phyloP scores from a whole-genome alignment of 1,140 invertebrate species.

The Pseudomyrmex sp. region DNA sequence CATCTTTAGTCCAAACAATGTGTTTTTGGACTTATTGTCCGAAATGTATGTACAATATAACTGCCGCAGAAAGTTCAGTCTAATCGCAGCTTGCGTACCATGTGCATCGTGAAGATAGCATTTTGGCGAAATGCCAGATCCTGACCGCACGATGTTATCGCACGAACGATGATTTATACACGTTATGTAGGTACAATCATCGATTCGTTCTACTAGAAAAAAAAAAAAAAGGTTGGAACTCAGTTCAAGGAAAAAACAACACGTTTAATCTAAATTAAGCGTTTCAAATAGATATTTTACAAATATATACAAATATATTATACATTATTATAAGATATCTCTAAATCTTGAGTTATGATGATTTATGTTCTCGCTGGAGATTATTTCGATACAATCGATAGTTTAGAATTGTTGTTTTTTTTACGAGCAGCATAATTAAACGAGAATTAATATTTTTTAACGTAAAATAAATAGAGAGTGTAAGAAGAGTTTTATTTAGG shows the following conservation, averaged over 20 bases:
- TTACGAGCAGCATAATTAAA: too few relatives aligned
- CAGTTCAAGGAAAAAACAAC: neutral
- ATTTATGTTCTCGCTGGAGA: neutral
- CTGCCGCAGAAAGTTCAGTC: neutral
- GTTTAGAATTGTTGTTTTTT: neutral
- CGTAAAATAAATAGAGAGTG: neutral
- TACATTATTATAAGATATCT: neutral
- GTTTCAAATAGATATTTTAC: neutral
- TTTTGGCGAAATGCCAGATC: slow-evolving; percentile 31
- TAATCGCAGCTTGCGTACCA: slow-evolving; percentile 29
- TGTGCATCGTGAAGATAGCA: slow-evolving; percentile 34
- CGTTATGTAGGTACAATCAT: slow-evolving; percentile 33
- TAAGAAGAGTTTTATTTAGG: neutral
- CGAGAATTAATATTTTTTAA: neutral
- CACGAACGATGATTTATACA: slow-evolving; percentile 35
- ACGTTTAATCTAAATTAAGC: neutral
- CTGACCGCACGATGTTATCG: slow-evolving; percentile 37
- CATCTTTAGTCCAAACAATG: neutral
- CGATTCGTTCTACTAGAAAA: slow-evolving; percentile 4
- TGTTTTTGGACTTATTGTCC: slow-evolving; percentile 5
- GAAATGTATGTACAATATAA: neutral
- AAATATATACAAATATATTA: neutral
- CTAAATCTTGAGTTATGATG: neutral
- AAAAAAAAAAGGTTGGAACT: neutral
- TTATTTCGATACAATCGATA: neutral